Evolutionary conservation across 1,140 invertebrate genomes (phyloP), one percentile per base, ranked within the genome.

Genomic region (Apis dorsata): DNA sequence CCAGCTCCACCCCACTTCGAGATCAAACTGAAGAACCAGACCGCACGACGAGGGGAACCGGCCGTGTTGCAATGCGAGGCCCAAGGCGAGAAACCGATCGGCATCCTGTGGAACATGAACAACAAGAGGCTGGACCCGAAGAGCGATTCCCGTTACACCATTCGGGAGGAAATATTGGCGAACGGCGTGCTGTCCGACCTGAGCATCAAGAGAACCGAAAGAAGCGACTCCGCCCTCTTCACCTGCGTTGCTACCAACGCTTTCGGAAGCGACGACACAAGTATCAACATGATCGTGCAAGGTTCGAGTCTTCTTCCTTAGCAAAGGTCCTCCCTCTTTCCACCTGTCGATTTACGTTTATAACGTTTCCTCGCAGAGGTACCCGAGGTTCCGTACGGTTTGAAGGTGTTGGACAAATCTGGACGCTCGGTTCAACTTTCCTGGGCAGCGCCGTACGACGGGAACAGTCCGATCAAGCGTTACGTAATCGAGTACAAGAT

Each of bases 1-100:
- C 24, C 24, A 24, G 98, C 98, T 87, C 98, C 98, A 82, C 98
- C 98, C 28, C 97, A 98, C 93, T 99, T 99, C 91, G 97, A 98
- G 91, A 98, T 98, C 87, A 98, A 98, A 94, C 95, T 98, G 88
- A 95, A 97, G 71, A 98, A 98, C 90, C 97, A 98, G 93, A 98
- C 97, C 44, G 97, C 98, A 24, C 96, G 97, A 81, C 96, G 97
- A 80, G 98, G 97, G 28, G 98, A 99, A 93, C 98, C 98, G 53
- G 97, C 98, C 55, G 98, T 98, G 44, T 92, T 99, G 75, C 97
- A 99, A 92, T 99, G 98, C 92, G 97, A 98, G 94, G 98, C 98
- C n/a, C 97, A 98, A 90, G 98, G 99, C 75, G 98, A 99, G 94
- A 98, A 98, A 95, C 98, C 98, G 49, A 97, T 99, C 91, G 98